Percentiles rank a stretch among this genome's conserved stretches.
Evolutionary conservation across 2,113 vertebrate species (phyloP).

Genomic region (Thryonomys swinderianus): DNA sequence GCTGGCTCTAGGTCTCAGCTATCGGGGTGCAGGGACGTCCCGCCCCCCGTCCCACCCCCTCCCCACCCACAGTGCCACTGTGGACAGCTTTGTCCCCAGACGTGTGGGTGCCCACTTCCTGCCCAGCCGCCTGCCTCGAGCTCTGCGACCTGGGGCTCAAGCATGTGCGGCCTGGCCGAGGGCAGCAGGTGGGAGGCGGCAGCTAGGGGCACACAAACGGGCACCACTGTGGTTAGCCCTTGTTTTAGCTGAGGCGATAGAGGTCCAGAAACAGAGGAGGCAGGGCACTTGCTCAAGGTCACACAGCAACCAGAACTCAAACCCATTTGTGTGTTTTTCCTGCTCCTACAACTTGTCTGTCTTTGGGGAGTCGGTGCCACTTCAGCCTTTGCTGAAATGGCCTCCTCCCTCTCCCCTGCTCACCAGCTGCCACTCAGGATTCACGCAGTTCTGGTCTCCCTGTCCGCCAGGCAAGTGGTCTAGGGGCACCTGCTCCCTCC

Average conservation of each 20-base stretch:
- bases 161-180: neutral
- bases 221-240: neutral
- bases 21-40: neutral
- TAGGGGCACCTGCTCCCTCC: neutral
- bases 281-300: slow-evolving; percentile 1
- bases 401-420: neutral
- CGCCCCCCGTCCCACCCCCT: slow-evolving; percentile 27
- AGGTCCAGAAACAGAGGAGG: slow-evolving; percentile 8
- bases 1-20: neutral
- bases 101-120: neutral
- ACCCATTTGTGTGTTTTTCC: neutral
- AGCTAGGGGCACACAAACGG: neutral
- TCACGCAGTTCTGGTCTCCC: neutral
- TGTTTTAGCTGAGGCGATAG: neutral
- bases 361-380: accelerated
- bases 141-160: neutral
- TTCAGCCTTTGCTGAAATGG: neutral
- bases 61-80: slow-evolving; percentile 5
- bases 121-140: accelerated
- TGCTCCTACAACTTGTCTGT: neutral
- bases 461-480: neutral
- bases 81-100: slow-evolving; percentile 21
- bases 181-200: neutral
- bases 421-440: neutral
- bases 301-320: neutral